These are phyloP conservation scores for Drosophila fulvimacula DNA, from an alignment of 2,888 invertebrate species.

Conservation along the genomic window DNA sequence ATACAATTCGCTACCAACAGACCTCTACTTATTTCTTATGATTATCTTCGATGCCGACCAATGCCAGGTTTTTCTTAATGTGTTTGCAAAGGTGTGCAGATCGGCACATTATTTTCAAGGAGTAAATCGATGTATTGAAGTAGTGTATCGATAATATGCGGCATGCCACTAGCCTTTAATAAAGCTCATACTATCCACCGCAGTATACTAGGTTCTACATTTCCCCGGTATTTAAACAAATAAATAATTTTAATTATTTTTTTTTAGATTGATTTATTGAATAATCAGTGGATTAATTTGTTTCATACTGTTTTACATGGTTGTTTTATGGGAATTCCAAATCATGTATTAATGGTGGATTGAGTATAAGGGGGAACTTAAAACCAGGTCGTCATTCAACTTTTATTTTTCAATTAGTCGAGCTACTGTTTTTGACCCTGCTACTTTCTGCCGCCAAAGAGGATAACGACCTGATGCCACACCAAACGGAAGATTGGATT, in stretches of 20 bases:
- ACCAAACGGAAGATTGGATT: constrained; percentile 24
- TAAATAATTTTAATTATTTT: background rate
- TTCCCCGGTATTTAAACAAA: no score
- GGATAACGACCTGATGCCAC: constrained; percentile 48
- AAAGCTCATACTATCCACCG: background rate
- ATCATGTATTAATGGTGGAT: background rate
- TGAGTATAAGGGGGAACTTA: background rate
- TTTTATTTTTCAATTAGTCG: constrained; percentile 80
- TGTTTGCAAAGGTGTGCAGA: constrained; percentile 59
- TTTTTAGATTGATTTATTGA: background rate
- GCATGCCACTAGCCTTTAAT: no score
- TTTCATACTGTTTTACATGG: background rate
- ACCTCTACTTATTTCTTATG: constrained; percentile 52
- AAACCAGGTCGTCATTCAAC: constrained; percentile 14
- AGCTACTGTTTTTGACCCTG: constrained; percentile 79
- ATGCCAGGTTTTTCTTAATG: constrained; percentile 31
- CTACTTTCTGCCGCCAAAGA: constrained; percentile 46
- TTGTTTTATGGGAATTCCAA: background rate
- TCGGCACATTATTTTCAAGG: constrained; percentile 52
- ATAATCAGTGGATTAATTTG: background rate
- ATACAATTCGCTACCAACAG: constrained; percentile 32
- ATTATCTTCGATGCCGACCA: constrained; percentile 53
- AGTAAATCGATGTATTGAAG: background rate
- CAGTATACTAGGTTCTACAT: no score
- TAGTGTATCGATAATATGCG: constrained; percentile 2